Evolutionary conservation across 2,797 vertebrate genomes (phyloP).

Genomic region (Tragelaphus oryx): DNA sequence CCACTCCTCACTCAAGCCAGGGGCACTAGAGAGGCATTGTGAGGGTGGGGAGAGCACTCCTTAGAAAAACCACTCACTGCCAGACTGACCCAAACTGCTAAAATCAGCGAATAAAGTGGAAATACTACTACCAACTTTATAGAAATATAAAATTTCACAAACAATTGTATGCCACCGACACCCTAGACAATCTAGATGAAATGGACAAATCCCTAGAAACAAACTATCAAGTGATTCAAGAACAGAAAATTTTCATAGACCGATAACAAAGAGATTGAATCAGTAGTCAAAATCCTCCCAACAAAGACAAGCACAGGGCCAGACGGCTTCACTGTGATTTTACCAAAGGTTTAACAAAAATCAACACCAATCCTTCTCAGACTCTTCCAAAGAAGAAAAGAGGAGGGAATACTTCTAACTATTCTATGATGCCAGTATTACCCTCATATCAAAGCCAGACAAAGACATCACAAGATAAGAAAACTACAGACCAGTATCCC

Average conservation of each 20-base stretch:
- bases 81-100: not conserved
- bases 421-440: not conserved
- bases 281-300: not conserved
- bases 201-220: not conserved
- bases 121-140: not conserved
- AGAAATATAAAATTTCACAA: not conserved
- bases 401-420: not conserved
- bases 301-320: not conserved
- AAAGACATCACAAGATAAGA: not conserved
- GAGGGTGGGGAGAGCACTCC: not conserved
- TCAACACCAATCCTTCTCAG: not conserved
- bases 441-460: not conserved
- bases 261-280: not conserved
- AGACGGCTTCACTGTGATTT: too few relatives aligned
- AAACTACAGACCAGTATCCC: not conserved
- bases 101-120: not conserved
- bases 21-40: not conserved
- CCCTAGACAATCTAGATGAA: not conserved
- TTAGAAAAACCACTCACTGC: not conserved
- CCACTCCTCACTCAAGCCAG: not conserved
- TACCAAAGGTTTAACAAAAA: not conserved
- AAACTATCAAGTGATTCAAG: not conserved
- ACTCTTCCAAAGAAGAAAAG: not conserved
- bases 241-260: not conserved
- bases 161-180: too few relatives aligned